Evolutionary conservation across 2,888 invertebrate species (phyloP), one percentile per base, ranked within the genome.

Genomic region (Andrena praecox): DNA sequence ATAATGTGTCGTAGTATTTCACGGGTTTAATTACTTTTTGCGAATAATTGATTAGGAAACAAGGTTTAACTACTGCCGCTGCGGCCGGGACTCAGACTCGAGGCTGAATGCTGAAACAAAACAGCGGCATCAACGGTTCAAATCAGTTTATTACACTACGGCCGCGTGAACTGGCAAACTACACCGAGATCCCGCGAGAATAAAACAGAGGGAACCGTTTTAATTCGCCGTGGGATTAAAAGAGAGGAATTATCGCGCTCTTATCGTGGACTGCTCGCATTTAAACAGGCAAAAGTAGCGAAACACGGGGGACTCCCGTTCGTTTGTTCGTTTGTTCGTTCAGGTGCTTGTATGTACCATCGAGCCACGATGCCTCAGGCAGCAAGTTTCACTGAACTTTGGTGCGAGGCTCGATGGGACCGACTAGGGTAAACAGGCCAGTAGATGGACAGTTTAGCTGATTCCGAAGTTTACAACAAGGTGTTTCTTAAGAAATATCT

Each of bases 21-120:
- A 63, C 75, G 75, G 70, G 52, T 54, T 77, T 80, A 80, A 80
- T 80, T 80, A 77, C 77, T 70, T 72, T 70, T 66, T n/a, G 33
- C 54, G 64, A n/a, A 63, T 64, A 70, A 69, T 70, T 70, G 64
- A 80, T 70, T 63, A 50, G 74, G n/a, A 56, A 48, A 54, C 63
- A 64, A 48, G 35, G 12, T 54, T 8, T 31, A 29, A n/a, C 27
- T 24, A 20, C 3, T 12, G 62, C n/a, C 8, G 3, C 29, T 12
- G 16, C 7, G 42, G 16, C 35, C 6, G 2, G 20, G 50, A 27
- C 16, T n/a, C 16, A 16, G n/a, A 20, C 16, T n/a, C 4, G 52
- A 56, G 20, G 54, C 54, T 31, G 42, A 24, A 24, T 50, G 48
- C 31, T n/a, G 50, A 50, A 48, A 16, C 59, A n/a, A 5, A n/a